A percentile compares a stretch with the other conserved stretches of the same genome.
phyloP scores from a whole-genome alignment of 30 jellyfish, hydroid and myxozoan species.

The Sanderia malayensis region DNA sequence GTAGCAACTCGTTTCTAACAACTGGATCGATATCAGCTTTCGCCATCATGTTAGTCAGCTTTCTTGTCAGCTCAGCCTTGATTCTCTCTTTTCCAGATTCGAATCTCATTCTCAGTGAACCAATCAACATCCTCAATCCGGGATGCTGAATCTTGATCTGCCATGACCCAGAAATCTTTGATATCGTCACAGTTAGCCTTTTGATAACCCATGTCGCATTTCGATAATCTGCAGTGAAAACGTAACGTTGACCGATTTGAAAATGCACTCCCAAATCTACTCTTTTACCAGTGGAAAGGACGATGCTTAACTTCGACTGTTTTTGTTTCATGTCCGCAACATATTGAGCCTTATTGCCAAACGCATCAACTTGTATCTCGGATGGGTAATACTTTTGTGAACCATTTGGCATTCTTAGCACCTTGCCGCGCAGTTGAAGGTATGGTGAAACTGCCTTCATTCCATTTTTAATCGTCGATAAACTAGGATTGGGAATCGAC shows the following conservation, averaged over 20 bases:
- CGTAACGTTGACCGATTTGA: background rate
- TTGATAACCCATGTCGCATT: constrained; percentile 11
- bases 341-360: constrained; percentile 11
- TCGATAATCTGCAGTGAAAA: constrained; percentile 1
- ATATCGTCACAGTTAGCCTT: background rate
- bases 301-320: background rate
- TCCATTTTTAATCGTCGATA: background rate
- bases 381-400: background rate
- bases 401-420: background rate
- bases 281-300: background rate
- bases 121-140: background rate
- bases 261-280: background rate
- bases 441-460: constrained; percentile 2
- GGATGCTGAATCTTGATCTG: constrained; percentile 37
- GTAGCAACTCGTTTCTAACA: background rate
- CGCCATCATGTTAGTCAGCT: background rate
- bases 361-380: background rate
- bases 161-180: constrained; percentile 22
- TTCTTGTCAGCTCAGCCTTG: background rate
- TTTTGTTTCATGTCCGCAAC: constrained; percentile 11
- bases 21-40: background rate
- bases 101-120: background rate
- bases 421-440: background rate
- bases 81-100: background rate
- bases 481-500: background rate